phyloP scores from a whole-genome alignment of 2,888 invertebrate genomes.

The Lobophora halterata region DNA sequence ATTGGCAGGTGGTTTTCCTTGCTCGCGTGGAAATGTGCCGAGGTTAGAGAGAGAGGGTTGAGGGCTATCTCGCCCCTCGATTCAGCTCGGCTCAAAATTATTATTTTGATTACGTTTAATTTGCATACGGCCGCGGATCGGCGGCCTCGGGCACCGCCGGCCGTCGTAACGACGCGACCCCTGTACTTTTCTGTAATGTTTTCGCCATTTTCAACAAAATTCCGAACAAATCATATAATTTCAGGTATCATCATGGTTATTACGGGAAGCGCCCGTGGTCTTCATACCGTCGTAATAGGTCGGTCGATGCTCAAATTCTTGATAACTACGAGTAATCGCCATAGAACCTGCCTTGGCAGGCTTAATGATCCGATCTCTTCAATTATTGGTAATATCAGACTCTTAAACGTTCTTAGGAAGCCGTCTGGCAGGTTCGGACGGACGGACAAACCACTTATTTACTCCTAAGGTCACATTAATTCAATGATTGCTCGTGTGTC shows the following conservation, averaged over 20 bases:
- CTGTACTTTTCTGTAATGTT: slow-evolving; percentile 80
- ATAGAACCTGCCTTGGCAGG: slow-evolving; percentile 70
- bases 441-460: slow-evolving; percentile 45
- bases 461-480: slow-evolving; percentile 49
- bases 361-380: slow-evolving; percentile 70
- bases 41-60: slow-evolving; percentile 54
- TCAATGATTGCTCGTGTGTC: slow-evolving; percentile 32
- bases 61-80: slow-evolving; percentile 41
- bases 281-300: slow-evolving; percentile 69
- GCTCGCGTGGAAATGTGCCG: slow-evolving; percentile 38
- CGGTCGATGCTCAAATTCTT: slow-evolving; percentile 71
- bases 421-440: slow-evolving; percentile 55
- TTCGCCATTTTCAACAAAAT: slow-evolving; percentile 81
- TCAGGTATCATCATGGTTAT: slow-evolving; percentile 78
- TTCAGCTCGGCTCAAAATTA: slow-evolving; percentile 65
- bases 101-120: slow-evolving; percentile 81
- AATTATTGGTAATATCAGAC: slow-evolving; percentile 78
- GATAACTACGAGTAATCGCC: slow-evolving; percentile 78
- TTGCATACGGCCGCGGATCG: slow-evolving; percentile 70
- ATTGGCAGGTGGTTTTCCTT: slow-evolving; percentile 51
- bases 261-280: slow-evolving; percentile 74
- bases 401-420: slow-evolving; percentile 76
- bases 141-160: slow-evolving; percentile 56
- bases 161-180: slow-evolving; percentile 73
- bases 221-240: slow-evolving; percentile 80